Base-by-base conservation (phyloP, 2,888 invertebrate genomes). In the Sphaerophoria taeniata region DNA sequence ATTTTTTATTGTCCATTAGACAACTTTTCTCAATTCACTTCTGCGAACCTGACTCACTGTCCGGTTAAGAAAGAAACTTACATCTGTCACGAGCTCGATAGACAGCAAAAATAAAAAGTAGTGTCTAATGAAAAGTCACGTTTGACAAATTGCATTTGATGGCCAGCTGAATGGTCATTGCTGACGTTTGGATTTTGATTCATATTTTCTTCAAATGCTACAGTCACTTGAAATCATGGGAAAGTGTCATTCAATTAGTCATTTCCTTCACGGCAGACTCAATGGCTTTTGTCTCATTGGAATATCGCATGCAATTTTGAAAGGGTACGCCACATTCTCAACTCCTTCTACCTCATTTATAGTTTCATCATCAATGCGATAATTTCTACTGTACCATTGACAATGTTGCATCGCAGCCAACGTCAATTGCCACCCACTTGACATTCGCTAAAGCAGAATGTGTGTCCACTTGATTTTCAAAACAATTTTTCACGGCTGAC, bases 391-490 rank as follows among this genome's bases (percentile, higher is more conserved):
- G n/a, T 34, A 56, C 1, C 34, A n/a, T 16, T 58, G 16, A 49
- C 6, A 63, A 6, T 34, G 34, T 63, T 63, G 63, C 47, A 34
- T 55, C 6, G 33, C n/a, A 4, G 33, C 6, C 11, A 16, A 4
- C 16, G 24, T 0, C 11, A 43, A 2, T 14, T 63, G 14, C 63
- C 63, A 47, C 63, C 63, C 47, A 63, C 45, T 34, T 72, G 61
- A 43, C 43, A 9, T 33, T 12, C 16, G 31, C 14, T 9, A 12
- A 6, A 58, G 11, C 36, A 58, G 11, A 16, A 34, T 56, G 6
- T 6, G 31, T 63, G 49, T 63, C 49, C 63, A 63, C 63, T 63
- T 63, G 63, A 63, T 63, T 47, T 63, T 63, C 34, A 34, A 24
- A 24, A 24, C 14, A 33, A 36, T 58, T 58, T 55, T 74, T 49